These are phyloP conservation scores for Vesta saturnalis DNA, from an alignment of 2,888 invertebrate species.

Conservation along the genomic window DNA sequence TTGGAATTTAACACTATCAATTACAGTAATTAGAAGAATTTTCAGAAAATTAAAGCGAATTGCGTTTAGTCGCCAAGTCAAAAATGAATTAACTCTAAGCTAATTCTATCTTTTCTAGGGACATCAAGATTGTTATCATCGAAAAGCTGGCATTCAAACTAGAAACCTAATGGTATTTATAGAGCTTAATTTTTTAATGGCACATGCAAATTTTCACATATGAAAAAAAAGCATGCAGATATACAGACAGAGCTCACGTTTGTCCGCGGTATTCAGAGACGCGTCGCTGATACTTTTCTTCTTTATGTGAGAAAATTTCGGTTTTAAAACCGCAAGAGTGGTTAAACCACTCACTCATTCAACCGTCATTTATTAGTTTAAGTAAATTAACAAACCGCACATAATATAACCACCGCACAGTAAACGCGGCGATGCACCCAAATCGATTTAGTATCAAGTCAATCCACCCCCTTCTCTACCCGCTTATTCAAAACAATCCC, in stretches of 20 bases:
- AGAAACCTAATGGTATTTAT: conserved; percentile 20
- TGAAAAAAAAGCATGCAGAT: conserved; percentile 47
- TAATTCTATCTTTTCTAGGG: conserved; percentile 20
- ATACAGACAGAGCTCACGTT: conserved; percentile 56
- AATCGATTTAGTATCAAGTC: conserved; percentile 41
- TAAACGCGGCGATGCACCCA: conserved; percentile 36
- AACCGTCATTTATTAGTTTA: conserved; percentile 12
- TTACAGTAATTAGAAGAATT: too few species aligned
- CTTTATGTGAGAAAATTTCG: neutral
- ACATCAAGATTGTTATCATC: conserved; percentile 27
- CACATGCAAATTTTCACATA: conserved; percentile 13
- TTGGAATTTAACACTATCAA: neutral
- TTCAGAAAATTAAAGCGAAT: neutral
- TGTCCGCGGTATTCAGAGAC: conserved; percentile 59
- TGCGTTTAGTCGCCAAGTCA: conserved; percentile 15
- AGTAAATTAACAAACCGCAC: conserved; percentile 31
- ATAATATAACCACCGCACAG: conserved; percentile 25
- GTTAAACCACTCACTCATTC: neutral
- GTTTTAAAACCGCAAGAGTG: conserved; percentile 4
- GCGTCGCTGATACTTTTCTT: conserved; percentile 24
- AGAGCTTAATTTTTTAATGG: conserved; percentile 4
- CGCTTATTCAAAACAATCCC: conserved; percentile 23
- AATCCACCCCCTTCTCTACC: conserved; percentile 30
- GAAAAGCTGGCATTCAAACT: conserved; percentile 13
- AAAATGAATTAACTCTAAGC: conserved; percentile 18